Percentiles rank a stretch among this genome's conserved stretches.
These are phyloP conservation scores for Chlorodrepanis virens DNA, from an alignment of 2,113 vertebrate genomes.

Conservation along the genomic window DNA sequence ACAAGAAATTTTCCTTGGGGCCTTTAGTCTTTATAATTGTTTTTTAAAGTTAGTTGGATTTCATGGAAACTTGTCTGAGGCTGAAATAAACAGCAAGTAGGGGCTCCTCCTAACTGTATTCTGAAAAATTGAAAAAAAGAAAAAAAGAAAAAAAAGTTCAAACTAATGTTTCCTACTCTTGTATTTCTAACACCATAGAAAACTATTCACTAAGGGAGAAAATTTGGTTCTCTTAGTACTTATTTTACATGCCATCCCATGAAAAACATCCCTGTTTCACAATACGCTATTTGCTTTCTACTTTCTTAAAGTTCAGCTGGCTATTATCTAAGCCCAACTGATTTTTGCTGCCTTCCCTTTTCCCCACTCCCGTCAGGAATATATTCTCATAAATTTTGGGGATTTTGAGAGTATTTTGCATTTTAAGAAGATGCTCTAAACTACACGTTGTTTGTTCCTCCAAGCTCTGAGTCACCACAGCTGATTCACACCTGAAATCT, in stretches of 20 bases:
- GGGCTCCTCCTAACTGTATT: neutral
- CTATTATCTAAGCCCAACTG: neutral
- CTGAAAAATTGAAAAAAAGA: neutral
- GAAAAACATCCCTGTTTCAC: neutral
- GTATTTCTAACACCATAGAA: neutral
- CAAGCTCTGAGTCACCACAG: neutral
- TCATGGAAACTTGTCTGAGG: constrained; percentile 60
- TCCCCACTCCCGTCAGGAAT: neutral
- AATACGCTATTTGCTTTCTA: neutral
- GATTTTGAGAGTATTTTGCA: neutral
- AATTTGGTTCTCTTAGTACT: neutral
- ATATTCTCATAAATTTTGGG: neutral
- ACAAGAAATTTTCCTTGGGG: constrained; percentile 55
- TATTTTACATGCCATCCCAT: neutral
- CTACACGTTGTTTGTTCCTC: neutral
- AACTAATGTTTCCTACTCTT: neutral
- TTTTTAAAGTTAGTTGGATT: constrained; percentile 65
- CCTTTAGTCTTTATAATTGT: constrained; percentile 56
- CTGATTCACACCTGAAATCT: neutral
- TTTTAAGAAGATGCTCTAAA: neutral
- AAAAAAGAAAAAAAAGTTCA: neutral
- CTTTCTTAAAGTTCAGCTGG: neutral
- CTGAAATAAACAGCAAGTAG: constrained; percentile 12
- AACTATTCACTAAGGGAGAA: neutral
- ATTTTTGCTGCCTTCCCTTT: neutral